Percentiles rank a stretch among this genome's conserved stretches.
phyloP scores from a whole-genome alignment of 1,140 invertebrate species.

The Drosophila lacertosa region DNA sequence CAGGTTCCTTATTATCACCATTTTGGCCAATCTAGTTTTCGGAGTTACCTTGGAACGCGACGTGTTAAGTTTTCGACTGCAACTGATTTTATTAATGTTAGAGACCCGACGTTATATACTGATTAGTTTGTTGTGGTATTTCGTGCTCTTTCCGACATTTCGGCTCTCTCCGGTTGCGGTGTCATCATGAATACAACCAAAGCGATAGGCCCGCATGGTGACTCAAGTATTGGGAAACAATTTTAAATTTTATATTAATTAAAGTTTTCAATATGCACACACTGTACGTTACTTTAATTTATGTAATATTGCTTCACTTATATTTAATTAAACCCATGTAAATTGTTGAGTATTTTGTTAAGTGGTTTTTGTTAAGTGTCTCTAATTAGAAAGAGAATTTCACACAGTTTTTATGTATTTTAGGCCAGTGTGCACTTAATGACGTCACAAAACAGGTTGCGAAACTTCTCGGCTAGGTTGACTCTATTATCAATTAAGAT shows the following conservation, averaged over 20 bases:
- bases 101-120: conserved; percentile 32
- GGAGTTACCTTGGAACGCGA: neutral
- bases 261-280: too few relatives aligned
- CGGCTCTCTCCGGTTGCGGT: conserved; percentile 5
- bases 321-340: too few relatives aligned
- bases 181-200: conserved; percentile 11
- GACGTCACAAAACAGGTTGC: conserved; percentile 8
- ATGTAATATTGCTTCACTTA: too few relatives aligned
- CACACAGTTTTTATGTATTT: neutral
- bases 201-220: conserved; percentile 10
- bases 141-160: conserved; percentile 3
- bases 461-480: neutral
- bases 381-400: too few relatives aligned
- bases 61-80: conserved; percentile 1
- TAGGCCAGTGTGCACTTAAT: conserved; percentile 15
- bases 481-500: conserved; percentile 17
- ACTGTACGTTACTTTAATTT: too few relatives aligned
- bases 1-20: conserved; percentile 64
- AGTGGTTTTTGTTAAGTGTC: too few relatives aligned
- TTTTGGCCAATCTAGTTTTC: conserved; percentile 16
- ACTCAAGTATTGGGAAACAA: neutral
- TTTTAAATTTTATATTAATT: neutral
- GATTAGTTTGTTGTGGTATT: conserved; percentile 6
- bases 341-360: too few relatives aligned
- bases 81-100: conserved; percentile 17